phyloP scores from a whole-genome alignment of 1,140 invertebrate species.

The Tetragnatha versicolor region DNA sequence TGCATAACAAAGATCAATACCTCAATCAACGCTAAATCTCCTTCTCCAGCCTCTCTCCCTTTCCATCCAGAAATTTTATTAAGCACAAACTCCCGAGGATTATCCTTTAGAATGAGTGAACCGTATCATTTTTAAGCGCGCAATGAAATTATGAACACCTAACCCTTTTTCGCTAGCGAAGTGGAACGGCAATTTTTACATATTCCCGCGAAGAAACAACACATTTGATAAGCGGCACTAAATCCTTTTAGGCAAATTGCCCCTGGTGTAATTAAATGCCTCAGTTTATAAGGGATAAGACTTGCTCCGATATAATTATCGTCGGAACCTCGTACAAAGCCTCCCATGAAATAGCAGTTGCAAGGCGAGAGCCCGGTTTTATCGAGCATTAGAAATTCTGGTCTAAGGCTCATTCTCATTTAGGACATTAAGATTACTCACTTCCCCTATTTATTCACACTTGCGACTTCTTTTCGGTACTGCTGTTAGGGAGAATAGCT shows the following conservation, averaged over 20 bases:
- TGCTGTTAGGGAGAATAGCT: too few relatives aligned
- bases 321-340: conserved; percentile 17
- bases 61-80: too few relatives aligned
- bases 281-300: conserved; percentile 53
- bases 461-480: conserved; percentile 41
- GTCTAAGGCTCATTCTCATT: conserved; percentile 32
- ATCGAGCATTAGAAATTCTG: conserved; percentile 51
- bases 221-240: conserved; percentile 51
- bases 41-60: too few relatives aligned
- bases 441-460: conserved; percentile 32
- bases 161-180: too few relatives aligned
- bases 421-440: conserved; percentile 49
- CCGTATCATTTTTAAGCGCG: too few relatives aligned
- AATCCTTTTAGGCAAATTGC: conserved; percentile 55
- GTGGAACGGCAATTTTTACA: conserved; percentile 23
- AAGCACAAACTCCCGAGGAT: too few relatives aligned
- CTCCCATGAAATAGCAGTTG: conserved; percentile 29
- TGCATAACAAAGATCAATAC: too few relatives aligned
- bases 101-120: too few relatives aligned
- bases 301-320: conserved; percentile 47
- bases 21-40: too few relatives aligned
- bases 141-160: too few relatives aligned
- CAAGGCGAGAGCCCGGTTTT: not conserved
- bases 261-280: conserved; percentile 49
- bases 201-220: conserved; percentile 44